Conservation (phyloP, 2,113 vertebrate genomes). For the Pyrgilauda ruficollis region DNA sequence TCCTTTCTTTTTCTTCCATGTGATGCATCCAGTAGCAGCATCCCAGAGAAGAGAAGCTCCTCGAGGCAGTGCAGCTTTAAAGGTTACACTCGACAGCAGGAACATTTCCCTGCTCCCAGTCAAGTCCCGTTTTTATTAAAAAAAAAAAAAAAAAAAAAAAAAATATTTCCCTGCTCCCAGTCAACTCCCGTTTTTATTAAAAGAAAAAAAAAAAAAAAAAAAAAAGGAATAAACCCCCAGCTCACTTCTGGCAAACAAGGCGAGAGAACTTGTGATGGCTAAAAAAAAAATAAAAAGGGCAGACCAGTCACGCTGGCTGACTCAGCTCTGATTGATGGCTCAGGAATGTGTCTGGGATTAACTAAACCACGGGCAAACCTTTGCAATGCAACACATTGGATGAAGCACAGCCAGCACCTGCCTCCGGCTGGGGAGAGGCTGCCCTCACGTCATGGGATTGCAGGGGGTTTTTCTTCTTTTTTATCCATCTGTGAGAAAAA, state of each 20-base stretch:
- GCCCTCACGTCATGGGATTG: neutral
- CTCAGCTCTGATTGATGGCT: constrained; percentile 51
- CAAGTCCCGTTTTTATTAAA: neutral
- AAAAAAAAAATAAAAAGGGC: neutral
- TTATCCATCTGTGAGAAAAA: neutral
- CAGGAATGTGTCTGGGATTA: constrained; percentile 60
- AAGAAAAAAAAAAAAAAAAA: too few species aligned
- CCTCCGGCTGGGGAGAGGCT: neutral
- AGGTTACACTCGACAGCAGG: neutral
- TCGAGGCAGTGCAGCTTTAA: neutral
- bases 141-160: too few species aligned
- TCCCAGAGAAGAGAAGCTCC: neutral
- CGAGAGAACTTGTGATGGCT: constrained; percentile 26
- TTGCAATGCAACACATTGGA: neutral
- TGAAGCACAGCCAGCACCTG: neutral
- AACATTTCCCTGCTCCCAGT: neutral
- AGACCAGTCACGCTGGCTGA: constrained; percentile 38
- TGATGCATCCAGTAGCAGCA: neutral
- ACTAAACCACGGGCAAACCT: neutral
- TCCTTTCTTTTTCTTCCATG: neutral
- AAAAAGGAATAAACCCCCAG: neutral
- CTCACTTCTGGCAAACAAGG: neutral
- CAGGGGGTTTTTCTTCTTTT: neutral
- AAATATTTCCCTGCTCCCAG: too few species aligned
- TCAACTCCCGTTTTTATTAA: neutral